Evolutionary conservation across 2,113 vertebrate genomes (phyloP), one percentile per base, ranked within the genome.

Genomic region (Paraplagusia blochii): DNA sequence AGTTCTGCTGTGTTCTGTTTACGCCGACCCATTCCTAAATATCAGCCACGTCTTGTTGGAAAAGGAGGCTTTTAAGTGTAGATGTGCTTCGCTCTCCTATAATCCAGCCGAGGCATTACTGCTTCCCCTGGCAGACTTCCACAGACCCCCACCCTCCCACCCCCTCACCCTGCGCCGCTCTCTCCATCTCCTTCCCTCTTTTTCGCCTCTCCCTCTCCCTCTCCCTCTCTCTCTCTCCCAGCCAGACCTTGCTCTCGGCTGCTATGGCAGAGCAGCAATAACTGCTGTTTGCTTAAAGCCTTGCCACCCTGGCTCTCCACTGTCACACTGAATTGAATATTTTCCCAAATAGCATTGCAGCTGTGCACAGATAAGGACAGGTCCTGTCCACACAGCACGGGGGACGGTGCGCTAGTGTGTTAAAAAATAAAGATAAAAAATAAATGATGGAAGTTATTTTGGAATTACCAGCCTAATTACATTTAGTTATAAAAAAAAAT

Each of bases 31-130:
- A 51, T 82, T 55, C 80, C 79, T 78, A 88, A 90, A 90, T 88
- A 87, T 88, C 85, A 88, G 83, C 78, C 83, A 77, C 80, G 84
- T 86, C 85, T 85, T 69, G 79, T 84, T 85, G 78, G 84, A 88
- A 86, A 87, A 69, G 71, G 81, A 29, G 80, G 75, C 76, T 90
- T 90, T 88, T 85, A 89, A 88, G 77, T 66, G 81, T 84, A 80
- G 76, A 86, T 79, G 88, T 84, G 82, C 83, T 65, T 65, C 60
- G 48, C 83, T 85, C 82, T 81, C 68, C 74, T 87, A 75, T 89
- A 92, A 90, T 87, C 89, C 87, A 83, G 80, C 76, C 72, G 85
- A 90, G 88, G 88, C 89, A 80, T 79, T 70, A 80, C 84, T 88
- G 66, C 79, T 85, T 90, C 85, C 90, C 82, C 81, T 86, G 87